These are phyloP conservation scores for Rhynchonycteris naso DNA, from an alignment of 2,797 vertebrate species.

Conservation along the genomic window DNA sequence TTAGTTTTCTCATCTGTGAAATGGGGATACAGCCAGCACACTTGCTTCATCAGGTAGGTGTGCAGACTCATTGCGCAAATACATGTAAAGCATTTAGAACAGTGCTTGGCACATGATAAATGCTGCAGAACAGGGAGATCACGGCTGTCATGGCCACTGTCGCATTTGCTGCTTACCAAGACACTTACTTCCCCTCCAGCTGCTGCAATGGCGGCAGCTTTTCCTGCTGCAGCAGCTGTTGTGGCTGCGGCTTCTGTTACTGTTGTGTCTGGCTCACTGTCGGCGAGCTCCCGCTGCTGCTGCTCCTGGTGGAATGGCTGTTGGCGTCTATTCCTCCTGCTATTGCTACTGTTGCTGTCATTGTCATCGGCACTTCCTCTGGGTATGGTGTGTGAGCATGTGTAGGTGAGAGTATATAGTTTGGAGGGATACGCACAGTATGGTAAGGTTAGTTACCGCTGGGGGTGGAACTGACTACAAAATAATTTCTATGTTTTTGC, in stretches of 20 bases:
- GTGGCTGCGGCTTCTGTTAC: background rate
- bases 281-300: background rate
- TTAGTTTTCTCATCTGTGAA: background rate
- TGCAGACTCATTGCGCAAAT: background rate
- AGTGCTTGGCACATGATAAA: background rate
- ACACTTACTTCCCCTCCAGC: too few species aligned
- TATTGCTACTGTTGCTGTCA: accelerated
- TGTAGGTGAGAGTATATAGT: background rate
- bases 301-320: accelerated
- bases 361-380: background rate
- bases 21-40: background rate
- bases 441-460: background rate
- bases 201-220: too few species aligned
- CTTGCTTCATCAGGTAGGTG: background rate
- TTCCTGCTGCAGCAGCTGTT: background rate
- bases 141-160: accelerated
- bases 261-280: accelerated
- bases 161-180: background rate
- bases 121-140: too few species aligned
- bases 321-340: background rate
- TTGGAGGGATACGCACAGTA: background rate
- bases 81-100: background rate
- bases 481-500: background rate
- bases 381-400: background rate
- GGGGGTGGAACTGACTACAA: background rate